Evolutionary conservation across 2,797 vertebrate species (phyloP).

Genomic region (Enteromius radiatus): DNA sequence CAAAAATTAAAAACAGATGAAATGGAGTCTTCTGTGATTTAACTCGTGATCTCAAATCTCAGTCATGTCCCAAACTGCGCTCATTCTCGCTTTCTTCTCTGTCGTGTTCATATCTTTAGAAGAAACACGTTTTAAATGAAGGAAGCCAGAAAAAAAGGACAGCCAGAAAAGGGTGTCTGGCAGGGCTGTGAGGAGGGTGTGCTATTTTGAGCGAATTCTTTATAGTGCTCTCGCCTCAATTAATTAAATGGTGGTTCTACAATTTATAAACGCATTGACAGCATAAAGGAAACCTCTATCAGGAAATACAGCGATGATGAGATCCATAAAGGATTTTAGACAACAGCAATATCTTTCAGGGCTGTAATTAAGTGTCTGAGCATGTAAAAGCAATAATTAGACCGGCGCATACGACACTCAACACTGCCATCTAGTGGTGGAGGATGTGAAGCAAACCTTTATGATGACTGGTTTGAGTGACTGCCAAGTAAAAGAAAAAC

Average conservation of each 20-base stretch:
- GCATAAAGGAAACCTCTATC: conserved; percentile 67
- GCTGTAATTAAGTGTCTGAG: conserved; percentile 65
- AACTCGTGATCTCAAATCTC: too few relatives aligned
- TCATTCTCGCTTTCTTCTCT: conserved; percentile 36
- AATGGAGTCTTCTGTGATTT: too few relatives aligned
- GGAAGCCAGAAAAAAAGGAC: conserved; percentile 15
- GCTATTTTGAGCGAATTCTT: conserved; percentile 66
- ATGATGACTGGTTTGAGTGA: neutral
- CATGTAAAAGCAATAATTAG: conserved; percentile 61
- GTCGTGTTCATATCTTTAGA: conserved; percentile 50
- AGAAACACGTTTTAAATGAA: conserved; percentile 31
- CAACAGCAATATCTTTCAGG: conserved; percentile 69
- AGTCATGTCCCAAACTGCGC: neutral
- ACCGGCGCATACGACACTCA: conserved; percentile 52
- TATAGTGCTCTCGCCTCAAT: conserved; percentile 58
- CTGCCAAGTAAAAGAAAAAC: neutral
- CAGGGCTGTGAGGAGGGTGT: conserved; percentile 39
- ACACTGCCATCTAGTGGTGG: conserved; percentile 73
- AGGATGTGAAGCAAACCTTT: neutral
- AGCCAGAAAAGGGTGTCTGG: conserved; percentile 42
- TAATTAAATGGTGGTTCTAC: conserved; percentile 60
- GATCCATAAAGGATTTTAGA: conserved; percentile 61
- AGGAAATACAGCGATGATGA: conserved; percentile 62
- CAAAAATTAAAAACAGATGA: neutral
- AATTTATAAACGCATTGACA: conserved; percentile 70